phyloP scores from a whole-genome alignment of 2,888 invertebrate genomes.

The Drosophila maculinotata region DNA sequence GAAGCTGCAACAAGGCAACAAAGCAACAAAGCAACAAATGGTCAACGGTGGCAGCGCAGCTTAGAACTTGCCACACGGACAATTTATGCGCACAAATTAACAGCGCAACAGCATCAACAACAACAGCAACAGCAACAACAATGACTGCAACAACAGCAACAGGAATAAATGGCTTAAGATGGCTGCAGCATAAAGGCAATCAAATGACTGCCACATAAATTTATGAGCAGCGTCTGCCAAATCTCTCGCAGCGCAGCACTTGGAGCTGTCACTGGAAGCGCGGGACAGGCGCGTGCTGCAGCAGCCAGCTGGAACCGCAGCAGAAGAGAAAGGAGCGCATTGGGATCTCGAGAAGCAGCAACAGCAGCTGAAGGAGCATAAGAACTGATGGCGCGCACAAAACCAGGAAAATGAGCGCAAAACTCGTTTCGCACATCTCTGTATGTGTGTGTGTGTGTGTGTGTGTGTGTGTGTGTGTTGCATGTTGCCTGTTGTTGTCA shows the following conservation, averaged over 20 bases:
- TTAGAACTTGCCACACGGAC: conserved; percentile 44
- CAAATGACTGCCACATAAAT: conserved; percentile 75
- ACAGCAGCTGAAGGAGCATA: conserved; percentile 21
- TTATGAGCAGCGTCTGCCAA: conserved; percentile 69
- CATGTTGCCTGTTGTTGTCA: conserved; percentile 16
- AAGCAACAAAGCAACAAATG: no score
- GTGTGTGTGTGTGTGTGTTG: conserved; percentile 11
- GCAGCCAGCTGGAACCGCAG: conserved; percentile 17
- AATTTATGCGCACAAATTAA: conserved; percentile 75
- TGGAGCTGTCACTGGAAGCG: conserved; percentile 18
- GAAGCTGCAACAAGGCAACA: background rate
- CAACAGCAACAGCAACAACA: background rate
- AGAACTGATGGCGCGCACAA: conserved; percentile 24
- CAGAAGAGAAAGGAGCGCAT: conserved; percentile 6
- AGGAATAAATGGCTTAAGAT: conserved; percentile 13
- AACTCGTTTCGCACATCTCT: conserved; percentile 48
- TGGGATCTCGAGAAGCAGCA: conserved; percentile 3
- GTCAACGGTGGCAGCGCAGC: conserved; percentile 6
- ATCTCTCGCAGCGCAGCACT: conserved; percentile 26
- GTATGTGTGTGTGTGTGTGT: background rate
- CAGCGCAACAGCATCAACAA: conserved; percentile 30
- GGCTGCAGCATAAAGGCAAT: conserved; percentile 46
- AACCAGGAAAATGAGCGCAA: conserved; percentile 64
- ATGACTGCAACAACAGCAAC: conserved; percentile 7
- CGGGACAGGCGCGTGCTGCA: conserved; percentile 34